Percentiles rank a stretch among this genome's conserved stretches.
Conservation (phyloP, 2,113 vertebrate genomes). For the Okapia johnstoni region DNA sequence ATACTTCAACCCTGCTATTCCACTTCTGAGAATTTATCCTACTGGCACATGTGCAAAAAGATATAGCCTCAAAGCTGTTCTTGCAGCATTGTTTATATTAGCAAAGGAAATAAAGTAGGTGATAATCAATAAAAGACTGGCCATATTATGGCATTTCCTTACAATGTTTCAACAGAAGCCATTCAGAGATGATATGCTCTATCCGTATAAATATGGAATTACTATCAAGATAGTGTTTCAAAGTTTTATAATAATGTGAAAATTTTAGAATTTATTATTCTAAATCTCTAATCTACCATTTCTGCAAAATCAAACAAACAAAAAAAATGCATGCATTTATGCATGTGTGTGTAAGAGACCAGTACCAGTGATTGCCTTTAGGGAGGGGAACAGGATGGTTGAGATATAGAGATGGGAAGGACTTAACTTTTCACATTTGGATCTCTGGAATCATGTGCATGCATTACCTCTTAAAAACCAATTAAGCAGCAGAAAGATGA, state of each 20-base stretch:
- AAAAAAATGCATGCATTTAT: not conserved
- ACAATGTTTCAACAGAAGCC: not conserved
- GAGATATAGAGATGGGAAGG: not conserved
- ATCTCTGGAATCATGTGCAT: not conserved
- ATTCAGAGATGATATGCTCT: not conserved
- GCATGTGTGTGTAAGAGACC: not conserved
- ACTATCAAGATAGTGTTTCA: not conserved
- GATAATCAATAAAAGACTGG: not conserved
- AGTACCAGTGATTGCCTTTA: not conserved
- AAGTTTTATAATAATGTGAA: not conserved
- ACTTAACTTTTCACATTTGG: not conserved
- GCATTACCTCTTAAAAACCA: not conserved
- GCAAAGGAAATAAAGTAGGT: not conserved
- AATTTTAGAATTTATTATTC: not conserved
- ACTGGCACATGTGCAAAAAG: not conserved
- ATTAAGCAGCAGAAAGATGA: not conserved
- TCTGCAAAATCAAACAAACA: not conserved
- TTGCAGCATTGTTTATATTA: not conserved
- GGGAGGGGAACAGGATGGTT: not conserved
- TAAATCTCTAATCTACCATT: not conserved
- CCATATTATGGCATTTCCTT: not conserved
- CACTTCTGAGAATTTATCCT: not conserved
- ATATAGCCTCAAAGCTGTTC: not conserved
- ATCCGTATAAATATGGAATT: not conserved
- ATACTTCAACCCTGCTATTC: not conserved